Percentiles rank a stretch among this genome's conserved stretches.
phyloP scores from a whole-genome alignment of 2,113 vertebrate species.

The Isichthys henryi region DNA sequence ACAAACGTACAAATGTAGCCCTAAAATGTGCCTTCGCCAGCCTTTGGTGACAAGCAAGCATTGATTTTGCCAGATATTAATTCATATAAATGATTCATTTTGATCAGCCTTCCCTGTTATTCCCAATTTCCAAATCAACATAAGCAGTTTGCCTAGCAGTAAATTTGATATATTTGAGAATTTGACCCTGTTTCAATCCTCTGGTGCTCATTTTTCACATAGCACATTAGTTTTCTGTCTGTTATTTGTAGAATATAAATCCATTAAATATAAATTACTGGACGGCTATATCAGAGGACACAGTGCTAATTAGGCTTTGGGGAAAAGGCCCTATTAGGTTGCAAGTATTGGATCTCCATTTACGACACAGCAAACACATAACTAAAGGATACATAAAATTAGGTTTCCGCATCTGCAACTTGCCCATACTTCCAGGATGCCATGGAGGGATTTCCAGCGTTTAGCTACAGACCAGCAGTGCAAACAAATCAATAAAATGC shows the following conservation, averaged over 20 bases:
- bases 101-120: background rate
- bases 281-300: background rate
- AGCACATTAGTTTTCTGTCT: background rate
- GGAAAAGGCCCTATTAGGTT: background rate
- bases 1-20: background rate
- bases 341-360: background rate
- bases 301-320: background rate
- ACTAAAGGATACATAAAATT: background rate
- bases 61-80: background rate
- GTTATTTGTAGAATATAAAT: background rate
- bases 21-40: background rate
- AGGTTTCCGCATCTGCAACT: background rate
- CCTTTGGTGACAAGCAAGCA: background rate
- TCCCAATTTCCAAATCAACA: constrained; percentile 1
- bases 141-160: background rate
- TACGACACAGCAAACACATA: background rate
- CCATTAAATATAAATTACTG: background rate
- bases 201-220: background rate
- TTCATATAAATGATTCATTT: background rate
- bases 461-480: background rate
- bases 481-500: background rate
- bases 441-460: background rate
- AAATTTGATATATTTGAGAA: background rate
- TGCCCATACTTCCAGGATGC: background rate
- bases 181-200: background rate